These are phyloP conservation scores for Drosophila buzzatii DNA, from an alignment of 2,888 invertebrate genomes.

Conservation along the genomic window DNA sequence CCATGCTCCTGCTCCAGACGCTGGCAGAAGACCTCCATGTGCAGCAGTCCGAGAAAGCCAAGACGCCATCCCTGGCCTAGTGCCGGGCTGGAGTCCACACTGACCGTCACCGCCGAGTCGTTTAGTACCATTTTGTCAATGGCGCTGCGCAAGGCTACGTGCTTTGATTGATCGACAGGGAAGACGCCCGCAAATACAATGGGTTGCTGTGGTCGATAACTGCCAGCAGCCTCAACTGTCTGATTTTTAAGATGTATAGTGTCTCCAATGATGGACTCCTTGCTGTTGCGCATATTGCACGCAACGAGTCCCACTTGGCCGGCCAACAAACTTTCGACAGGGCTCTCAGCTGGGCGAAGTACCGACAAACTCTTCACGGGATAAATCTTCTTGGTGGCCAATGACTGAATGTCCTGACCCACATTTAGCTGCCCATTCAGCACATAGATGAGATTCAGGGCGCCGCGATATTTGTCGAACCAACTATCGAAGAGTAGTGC, in stretches of 20 bases:
- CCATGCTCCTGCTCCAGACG: slow-evolving; percentile 93
- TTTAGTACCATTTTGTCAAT: slow-evolving; percentile 97
- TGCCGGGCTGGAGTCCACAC: slow-evolving; percentile 93
- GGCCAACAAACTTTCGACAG: slow-evolving; percentile 89
- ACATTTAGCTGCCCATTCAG: slow-evolving; percentile 90
- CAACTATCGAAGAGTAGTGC: slow-evolving; percentile 97
- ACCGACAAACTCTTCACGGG: slow-evolving; percentile 92
- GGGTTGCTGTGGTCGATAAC: slow-evolving; percentile 90
- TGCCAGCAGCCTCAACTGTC: slow-evolving; percentile 86
- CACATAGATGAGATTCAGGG: slow-evolving; percentile 91
- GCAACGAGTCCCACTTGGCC: slow-evolving; percentile 97
- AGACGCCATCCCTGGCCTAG: slow-evolving; percentile 95
- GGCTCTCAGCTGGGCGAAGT: slow-evolving; percentile 91
- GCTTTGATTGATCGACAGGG: slow-evolving; percentile 95
- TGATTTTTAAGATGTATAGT: slow-evolving; percentile 88
- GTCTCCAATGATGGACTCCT: slow-evolving; percentile 92
- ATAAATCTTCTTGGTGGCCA: slow-evolving; percentile 90
- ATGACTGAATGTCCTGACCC: slow-evolving; percentile 91
- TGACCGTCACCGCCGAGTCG: slow-evolving; percentile 95
- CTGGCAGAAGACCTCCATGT: slow-evolving; percentile 95
- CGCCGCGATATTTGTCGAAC: slow-evolving; percentile 95
- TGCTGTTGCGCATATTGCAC: slow-evolving; percentile 91
- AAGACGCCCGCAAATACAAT: slow-evolving; percentile 95
- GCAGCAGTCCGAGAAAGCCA: slow-evolving; percentile 94
- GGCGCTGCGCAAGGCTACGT: slow-evolving; percentile 90